phyloP scores from a whole-genome alignment of 1,140 invertebrate genomes.

The Popillia japonica region DNA sequence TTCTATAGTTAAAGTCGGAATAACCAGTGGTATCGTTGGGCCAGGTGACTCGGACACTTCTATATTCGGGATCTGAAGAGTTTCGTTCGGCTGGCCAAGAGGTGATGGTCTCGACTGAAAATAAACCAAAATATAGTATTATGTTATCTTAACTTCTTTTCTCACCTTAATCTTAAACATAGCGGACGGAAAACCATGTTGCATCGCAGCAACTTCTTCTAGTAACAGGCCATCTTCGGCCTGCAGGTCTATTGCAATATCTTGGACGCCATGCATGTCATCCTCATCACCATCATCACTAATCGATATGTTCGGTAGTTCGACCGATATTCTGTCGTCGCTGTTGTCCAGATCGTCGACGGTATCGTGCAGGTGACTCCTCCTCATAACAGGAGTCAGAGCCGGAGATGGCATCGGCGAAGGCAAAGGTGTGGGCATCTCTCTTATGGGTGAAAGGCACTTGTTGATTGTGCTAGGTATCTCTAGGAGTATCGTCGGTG shows the following conservation, averaged over 20 bases:
- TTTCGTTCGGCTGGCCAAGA: conserved; percentile 57
- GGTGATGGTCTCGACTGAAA: conserved; percentile 64
- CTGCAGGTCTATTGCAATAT: conserved; percentile 56
- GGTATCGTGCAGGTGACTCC: conserved; percentile 55
- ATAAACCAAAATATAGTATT: conserved; percentile 45
- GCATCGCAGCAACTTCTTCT: conserved; percentile 58
- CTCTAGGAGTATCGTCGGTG: conserved; percentile 75
- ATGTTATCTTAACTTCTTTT: too few relatives aligned
- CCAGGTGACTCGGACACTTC: conserved; percentile 12
- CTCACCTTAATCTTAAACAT: conserved; percentile 53
- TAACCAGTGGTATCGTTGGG: conserved; percentile 61
- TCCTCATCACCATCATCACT: conserved; percentile 57
- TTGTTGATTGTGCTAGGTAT: conserved; percentile 74
- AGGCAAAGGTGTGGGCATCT: conserved; percentile 74
- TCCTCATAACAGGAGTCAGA: conserved; percentile 70
- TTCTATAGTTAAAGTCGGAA: conserved; percentile 70
- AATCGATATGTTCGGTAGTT: conserved; percentile 59
- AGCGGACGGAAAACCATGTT: conserved; percentile 46
- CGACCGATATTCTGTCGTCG: conserved; percentile 59
- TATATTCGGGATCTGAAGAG: conserved; percentile 40
- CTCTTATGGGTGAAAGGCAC: conserved; percentile 77
- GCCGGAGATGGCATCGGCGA: conserved; percentile 74
- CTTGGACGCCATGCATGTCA: conserved; percentile 47
- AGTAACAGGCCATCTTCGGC: conserved; percentile 57
- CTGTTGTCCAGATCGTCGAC: conserved; percentile 60